Evolutionary conservation across 2,797 vertebrate genomes (phyloP).

Genomic region (Leucoraja ocellata): DNA sequence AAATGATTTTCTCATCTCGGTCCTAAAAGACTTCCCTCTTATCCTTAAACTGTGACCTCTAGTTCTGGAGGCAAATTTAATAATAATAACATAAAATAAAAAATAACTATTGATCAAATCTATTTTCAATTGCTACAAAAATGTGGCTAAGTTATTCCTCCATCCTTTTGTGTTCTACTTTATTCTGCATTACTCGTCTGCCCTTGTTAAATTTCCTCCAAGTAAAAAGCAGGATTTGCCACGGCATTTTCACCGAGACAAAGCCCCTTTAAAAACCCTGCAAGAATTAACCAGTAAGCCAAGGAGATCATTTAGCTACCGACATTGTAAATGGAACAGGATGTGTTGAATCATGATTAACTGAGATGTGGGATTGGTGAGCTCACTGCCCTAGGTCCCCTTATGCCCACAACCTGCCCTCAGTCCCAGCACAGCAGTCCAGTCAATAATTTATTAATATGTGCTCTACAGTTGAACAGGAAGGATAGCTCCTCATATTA

Average conservation of each 20-base stretch:
- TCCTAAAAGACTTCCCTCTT: no score
- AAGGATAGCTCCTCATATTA: neutral
- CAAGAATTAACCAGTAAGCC: neutral
- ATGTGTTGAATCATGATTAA: conserved; percentile 27
- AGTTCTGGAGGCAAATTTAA: no score
- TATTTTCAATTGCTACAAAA: neutral
- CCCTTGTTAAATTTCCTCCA: neutral
- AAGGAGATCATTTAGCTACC: conserved; percentile 25
- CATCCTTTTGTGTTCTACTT: neutral
- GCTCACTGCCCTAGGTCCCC: neutral
- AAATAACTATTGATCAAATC: neutral
- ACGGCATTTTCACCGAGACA: neutral
- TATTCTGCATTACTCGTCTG: neutral
- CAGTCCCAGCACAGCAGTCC: neutral
- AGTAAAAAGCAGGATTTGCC: neutral
- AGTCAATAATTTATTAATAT: conserved; percentile 38
- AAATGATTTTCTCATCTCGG: no score
- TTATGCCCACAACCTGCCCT: neutral
- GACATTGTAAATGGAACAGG: neutral
- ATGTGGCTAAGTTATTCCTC: neutral
- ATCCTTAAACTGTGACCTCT: no score
- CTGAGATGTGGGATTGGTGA: neutral
- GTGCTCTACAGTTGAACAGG: neutral
- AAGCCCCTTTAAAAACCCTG: neutral
- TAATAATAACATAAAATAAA: neutral